phyloP scores from a whole-genome alignment of 2,113 vertebrate genomes.

The Eublepharis macularius region DNA sequence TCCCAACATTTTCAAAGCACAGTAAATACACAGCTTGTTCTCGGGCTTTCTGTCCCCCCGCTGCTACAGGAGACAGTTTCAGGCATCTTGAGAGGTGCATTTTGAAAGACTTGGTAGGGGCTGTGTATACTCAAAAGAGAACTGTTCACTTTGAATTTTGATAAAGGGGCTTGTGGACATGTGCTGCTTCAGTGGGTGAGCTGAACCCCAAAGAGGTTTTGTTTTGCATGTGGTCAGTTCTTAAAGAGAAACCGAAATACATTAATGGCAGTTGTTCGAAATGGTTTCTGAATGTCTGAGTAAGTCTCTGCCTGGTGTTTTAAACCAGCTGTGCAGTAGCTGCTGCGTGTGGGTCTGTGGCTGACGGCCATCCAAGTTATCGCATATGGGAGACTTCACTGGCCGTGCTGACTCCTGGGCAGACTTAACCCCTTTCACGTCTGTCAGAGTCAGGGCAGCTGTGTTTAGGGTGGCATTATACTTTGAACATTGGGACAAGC shows the following conservation, averaged over 20 bases:
- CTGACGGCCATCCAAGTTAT: not conserved
- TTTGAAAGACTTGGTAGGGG: not conserved
- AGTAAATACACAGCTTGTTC: not conserved
- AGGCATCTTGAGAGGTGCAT: not conserved
- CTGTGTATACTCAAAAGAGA: not conserved
- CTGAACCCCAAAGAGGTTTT: not conserved
- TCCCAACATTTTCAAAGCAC: not conserved
- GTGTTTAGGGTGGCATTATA: not conserved
- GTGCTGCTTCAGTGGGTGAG: constrained; percentile 9
- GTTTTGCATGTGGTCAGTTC: constrained; percentile 37
- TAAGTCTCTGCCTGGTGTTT: not conserved
- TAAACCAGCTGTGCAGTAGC: not conserved
- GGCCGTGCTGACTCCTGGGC: too few relatives aligned
- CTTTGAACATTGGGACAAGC: not conserved
- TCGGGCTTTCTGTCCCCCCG: not conserved
- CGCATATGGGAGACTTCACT: too few relatives aligned
- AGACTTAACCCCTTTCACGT: not conserved
- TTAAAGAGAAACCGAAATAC: not conserved
- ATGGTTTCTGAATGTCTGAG: not conserved
- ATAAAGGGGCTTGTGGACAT: constrained; percentile 9
- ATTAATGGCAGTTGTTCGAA: not conserved
- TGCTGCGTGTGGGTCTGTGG: not conserved
- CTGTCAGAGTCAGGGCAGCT: not conserved
- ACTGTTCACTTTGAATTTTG: constrained; percentile 45
- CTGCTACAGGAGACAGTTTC: not conserved